Conservation (phyloP, 2,113 vertebrate species). For the Odontophorus gujanensis region DNA sequence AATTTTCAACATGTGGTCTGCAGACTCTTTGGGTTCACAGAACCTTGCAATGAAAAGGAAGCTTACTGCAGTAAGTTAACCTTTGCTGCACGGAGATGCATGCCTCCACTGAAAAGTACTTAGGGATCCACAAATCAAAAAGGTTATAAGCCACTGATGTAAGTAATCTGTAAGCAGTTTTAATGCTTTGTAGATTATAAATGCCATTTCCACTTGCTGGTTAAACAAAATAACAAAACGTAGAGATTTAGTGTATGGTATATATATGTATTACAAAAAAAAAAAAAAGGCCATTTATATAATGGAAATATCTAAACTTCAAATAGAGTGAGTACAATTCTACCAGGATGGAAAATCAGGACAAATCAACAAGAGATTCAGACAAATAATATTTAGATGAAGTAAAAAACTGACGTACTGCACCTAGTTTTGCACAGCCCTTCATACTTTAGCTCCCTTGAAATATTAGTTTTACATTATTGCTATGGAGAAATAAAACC, state of each 20-base stretch:
- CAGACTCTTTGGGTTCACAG: conserved; percentile 36
- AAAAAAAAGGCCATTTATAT: neutral
- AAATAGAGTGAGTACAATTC: neutral
- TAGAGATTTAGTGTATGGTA: neutral
- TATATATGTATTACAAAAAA: too few relatives aligned
- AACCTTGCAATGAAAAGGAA: conserved; percentile 37
- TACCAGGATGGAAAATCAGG: neutral
- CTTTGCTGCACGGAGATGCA: conserved; percentile 25
- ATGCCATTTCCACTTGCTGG: neutral
- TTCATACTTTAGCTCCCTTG: neutral
- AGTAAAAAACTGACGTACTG: neutral
- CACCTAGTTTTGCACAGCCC: neutral
- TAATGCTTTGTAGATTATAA: conserved; percentile 30
- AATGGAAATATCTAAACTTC: neutral
- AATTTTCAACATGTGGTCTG: conserved; percentile 62
- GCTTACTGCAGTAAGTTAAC: conserved; percentile 44
- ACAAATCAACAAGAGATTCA: neutral
- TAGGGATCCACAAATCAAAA: conserved; percentile 59
- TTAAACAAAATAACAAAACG: conserved; percentile 35
- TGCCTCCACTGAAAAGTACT: conserved; percentile 32
- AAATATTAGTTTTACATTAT: neutral
- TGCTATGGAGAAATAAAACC: neutral
- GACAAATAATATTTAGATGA: neutral
- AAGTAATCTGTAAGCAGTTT: conserved; percentile 34
- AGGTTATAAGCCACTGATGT: conserved; percentile 34